Evolutionary conservation across 2,113 vertebrate genomes (phyloP).

Genomic region (Psophia crepitans): DNA sequence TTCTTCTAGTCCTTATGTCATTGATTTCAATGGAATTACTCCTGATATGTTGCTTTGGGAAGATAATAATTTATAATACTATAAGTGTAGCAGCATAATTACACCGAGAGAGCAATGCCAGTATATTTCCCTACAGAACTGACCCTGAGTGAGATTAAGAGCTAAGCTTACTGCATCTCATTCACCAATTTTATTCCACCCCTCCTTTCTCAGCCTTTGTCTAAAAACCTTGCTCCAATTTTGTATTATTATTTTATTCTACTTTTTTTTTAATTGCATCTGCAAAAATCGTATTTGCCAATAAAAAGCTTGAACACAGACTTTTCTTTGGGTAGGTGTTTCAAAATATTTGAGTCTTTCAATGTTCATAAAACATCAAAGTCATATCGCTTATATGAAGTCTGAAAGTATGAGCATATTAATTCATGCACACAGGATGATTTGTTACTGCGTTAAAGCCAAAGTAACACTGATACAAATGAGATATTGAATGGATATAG

Average conservation of each 20-base stretch:
- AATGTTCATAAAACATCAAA: neutral
- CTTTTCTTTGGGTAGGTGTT: neutral
- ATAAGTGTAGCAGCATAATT: neutral
- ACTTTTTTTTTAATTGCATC: neutral
- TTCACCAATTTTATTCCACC: neutral
- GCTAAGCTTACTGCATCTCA: neutral
- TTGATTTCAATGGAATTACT: neutral
- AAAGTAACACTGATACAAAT: neutral
- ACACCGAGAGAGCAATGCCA: neutral
- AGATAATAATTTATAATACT: neutral
- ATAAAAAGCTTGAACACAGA: neutral
- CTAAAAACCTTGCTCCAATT: neutral
- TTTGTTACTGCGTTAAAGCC: neutral
- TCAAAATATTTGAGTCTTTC: neutral
- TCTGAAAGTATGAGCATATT: neutral
- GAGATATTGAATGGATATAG: neutral
- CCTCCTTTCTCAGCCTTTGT: neutral
- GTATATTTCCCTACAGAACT: neutral
- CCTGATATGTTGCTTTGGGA: neutral
- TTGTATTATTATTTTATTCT: neutral
- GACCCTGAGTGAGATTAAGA: neutral
- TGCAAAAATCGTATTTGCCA: neutral
- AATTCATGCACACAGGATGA: neutral
- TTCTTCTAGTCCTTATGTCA: neutral
- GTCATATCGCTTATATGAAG: neutral